phyloP scores from a whole-genome alignment of 2,888 invertebrate species.

The Chesias legatella region DNA sequence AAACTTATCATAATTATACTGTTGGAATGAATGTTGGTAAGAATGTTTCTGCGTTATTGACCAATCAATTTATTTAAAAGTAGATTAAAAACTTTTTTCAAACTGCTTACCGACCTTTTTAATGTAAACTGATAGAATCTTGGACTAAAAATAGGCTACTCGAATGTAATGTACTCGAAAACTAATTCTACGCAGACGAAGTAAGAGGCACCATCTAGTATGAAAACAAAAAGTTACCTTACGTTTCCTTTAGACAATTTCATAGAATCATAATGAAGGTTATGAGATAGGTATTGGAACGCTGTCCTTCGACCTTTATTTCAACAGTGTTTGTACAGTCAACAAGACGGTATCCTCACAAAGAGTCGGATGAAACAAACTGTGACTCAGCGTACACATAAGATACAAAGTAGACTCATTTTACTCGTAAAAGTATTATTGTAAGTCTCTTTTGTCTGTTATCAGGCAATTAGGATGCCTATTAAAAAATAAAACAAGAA shows the following conservation, averaged over 20 bases:
- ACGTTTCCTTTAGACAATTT: neutral
- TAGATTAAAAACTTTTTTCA: no score
- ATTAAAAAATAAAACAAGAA: neutral
- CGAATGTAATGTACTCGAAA: no score
- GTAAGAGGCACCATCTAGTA: no score
- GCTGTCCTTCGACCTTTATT: slow-evolving; percentile 21
- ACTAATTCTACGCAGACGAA: no score
- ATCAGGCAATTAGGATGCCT: slow-evolving; percentile 11
- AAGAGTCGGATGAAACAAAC: slow-evolving; percentile 16
- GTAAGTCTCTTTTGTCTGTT: slow-evolving; percentile 21
- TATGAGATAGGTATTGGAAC: slow-evolving; percentile 13
- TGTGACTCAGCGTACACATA: slow-evolving; percentile 21
- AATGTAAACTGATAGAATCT: no score
- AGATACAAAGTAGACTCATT: neutral
- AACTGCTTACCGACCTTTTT: no score
- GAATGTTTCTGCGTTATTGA: no score
- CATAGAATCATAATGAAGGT: slow-evolving; percentile 19
- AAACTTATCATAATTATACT: no score
- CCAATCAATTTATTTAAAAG: no score
- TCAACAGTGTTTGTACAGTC: slow-evolving; percentile 39
- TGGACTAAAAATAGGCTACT: no score
- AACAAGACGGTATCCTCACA: slow-evolving; percentile 27
- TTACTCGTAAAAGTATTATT: slow-evolving; percentile 10
- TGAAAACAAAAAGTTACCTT: no score
- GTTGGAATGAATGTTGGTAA: no score